phyloP scores from a whole-genome alignment of 2,113 vertebrate species.

The Apus apus region DNA sequence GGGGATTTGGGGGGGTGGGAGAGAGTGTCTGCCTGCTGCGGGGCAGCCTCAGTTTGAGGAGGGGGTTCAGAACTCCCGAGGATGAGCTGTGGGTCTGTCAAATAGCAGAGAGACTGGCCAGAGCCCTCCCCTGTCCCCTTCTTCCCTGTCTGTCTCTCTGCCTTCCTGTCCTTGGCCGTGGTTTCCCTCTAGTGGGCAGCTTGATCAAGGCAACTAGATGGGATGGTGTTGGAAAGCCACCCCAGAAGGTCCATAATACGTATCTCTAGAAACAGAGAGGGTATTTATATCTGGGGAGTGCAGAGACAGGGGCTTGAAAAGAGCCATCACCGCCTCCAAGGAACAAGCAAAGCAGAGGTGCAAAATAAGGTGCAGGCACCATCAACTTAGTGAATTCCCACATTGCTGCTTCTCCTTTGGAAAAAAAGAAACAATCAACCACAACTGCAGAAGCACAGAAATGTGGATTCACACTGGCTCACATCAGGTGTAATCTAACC shows the following conservation, averaged over 20 bases:
- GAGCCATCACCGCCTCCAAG: background rate
- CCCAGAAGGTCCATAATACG: accelerated
- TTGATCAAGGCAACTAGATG: background rate
- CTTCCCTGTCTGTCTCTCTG: background rate
- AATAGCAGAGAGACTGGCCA: background rate
- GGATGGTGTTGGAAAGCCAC: background rate
- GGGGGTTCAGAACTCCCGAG: background rate
- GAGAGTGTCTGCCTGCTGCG: background rate
- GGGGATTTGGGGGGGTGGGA: background rate
- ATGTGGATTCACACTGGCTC: background rate
- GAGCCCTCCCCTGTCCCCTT: background rate
- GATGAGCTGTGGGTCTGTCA: background rate
- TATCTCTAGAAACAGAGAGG: background rate
- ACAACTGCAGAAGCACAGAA: background rate
- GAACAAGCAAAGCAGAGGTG: background rate
- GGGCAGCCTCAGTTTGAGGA: background rate
- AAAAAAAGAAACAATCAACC: too few relatives aligned
- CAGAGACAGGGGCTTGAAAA: background rate
- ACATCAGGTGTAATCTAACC: background rate
- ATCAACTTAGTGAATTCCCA: background rate
- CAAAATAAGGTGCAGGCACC: background rate
- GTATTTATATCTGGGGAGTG: background rate
- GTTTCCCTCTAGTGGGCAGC: slow-evolving; percentile 64
- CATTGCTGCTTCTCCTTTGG: background rate
- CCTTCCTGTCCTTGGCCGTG: slow-evolving; percentile 4